phyloP scores from a whole-genome alignment of 2,888 invertebrate genomes.

The Acrocyrtus sp. region DNA sequence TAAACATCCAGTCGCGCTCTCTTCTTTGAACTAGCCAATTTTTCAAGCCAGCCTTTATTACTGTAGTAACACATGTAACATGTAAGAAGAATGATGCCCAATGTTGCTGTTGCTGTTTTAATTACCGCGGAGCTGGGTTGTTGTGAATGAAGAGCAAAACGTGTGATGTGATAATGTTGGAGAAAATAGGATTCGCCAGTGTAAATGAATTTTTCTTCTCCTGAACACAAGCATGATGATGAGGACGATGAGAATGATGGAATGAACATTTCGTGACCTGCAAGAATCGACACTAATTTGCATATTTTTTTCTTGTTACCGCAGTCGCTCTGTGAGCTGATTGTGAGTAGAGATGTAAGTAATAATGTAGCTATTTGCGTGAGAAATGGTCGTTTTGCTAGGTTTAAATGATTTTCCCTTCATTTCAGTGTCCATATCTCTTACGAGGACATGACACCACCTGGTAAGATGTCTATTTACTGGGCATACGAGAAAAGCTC shows the following conservation, averaged over 20 bases:
- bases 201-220: neutral
- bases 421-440: constrained; percentile 3
- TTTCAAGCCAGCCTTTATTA: too few species aligned
- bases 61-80: too few species aligned
- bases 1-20: too few species aligned
- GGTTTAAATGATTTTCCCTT: constrained; percentile 1
- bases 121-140: constrained; percentile 29
- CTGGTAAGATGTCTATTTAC: constrained; percentile 24
- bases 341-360: constrained; percentile 1
- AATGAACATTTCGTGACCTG: constrained; percentile 44
- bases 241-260: neutral
- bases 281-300: constrained; percentile 38
- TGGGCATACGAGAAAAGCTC: too few species aligned
- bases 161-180: constrained; percentile 16
- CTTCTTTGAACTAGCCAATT: too few species aligned
- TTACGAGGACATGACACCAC: constrained; percentile 32
- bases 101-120: too few species aligned
- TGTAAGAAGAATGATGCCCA: too few species aligned
- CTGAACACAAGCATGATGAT: neutral
- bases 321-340: neutral
- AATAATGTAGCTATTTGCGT: constrained; percentile 36
- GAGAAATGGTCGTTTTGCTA: constrained; percentile 40
- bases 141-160: constrained; percentile 10
- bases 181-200: neutral
- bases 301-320: constrained; percentile 27